These are phyloP conservation scores for Sitta europaea DNA, from an alignment of 2,113 vertebrate genomes.

Conservation along the genomic window DNA sequence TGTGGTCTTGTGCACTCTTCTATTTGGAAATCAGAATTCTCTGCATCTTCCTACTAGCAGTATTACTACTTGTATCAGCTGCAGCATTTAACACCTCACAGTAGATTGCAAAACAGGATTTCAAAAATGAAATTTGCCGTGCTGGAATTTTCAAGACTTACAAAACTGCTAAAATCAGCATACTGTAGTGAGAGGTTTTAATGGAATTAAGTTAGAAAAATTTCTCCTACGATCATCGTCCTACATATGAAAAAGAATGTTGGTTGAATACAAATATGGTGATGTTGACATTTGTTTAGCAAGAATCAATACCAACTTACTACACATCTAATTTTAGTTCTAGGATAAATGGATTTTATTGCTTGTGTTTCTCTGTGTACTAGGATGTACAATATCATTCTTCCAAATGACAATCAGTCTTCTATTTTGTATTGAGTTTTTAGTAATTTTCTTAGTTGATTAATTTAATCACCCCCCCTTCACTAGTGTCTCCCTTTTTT, in stretches of 20 bases:
- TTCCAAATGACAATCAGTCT: not conserved
- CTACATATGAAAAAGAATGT: not conserved
- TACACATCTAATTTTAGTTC: not conserved
- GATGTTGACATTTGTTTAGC: not conserved
- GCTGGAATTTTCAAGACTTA: not conserved
- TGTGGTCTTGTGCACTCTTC: not conserved
- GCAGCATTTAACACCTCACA: not conserved
- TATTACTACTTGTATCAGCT: not conserved
- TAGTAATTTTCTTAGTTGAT: not conserved
- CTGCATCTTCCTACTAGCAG: not conserved
- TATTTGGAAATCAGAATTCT: not conserved
- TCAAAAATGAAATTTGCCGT: not conserved
- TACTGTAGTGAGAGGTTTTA: not conserved
- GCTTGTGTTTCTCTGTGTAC: not conserved
- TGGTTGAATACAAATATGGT: not conserved
- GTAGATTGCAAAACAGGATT: not conserved
- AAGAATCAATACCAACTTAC: not conserved
- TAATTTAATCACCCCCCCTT: not conserved
- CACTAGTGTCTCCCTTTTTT: not conserved
- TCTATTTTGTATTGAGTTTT: not conserved
- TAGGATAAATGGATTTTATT: not conserved
- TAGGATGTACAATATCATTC: not conserved
- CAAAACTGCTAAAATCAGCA: not conserved
- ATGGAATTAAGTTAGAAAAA: not conserved
- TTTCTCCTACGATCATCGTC: not conserved